Conservation (phyloP, 2,888 invertebrate genomes). For the Oconnorella tubifera region DNA sequence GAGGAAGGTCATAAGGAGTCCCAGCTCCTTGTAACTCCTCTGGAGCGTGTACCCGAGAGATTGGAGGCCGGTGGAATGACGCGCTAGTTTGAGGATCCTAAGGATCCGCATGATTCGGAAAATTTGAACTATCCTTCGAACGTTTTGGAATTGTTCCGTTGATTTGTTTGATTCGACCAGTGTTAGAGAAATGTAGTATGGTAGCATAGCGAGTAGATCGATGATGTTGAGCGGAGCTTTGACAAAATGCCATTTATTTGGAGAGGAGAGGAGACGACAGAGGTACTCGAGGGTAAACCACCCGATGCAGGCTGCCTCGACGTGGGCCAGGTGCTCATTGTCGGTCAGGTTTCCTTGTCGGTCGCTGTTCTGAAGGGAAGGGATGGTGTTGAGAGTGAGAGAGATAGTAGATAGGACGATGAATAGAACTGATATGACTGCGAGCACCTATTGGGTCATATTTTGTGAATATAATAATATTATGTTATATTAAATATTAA, state of each 20-base stretch:
- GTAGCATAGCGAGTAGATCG: slow-evolving; percentile 95
- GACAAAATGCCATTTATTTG: slow-evolving; percentile 99
- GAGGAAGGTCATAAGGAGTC: slow-evolving; percentile 96
- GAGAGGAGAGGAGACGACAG: slow-evolving; percentile 93
- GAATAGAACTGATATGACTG: slow-evolving; percentile 99
- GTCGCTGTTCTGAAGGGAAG: slow-evolving; percentile 86
- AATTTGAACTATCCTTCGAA: slow-evolving; percentile 94
- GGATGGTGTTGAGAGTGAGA: slow-evolving; percentile 97
- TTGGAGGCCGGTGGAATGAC: slow-evolving; percentile 94
- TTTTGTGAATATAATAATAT: too few species aligned
- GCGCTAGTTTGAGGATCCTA: slow-evolving; percentile 62
- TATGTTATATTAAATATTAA: too few species aligned
- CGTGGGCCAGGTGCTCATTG: slow-evolving; percentile 73
- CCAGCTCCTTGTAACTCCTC: slow-evolving; percentile 95
- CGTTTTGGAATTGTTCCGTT: slow-evolving; percentile 69
- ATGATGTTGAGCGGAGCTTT: slow-evolving; percentile 97
- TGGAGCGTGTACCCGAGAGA: slow-evolving; percentile 95
- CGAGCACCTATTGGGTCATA: too few species aligned
- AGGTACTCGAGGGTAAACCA: slow-evolving; percentile 99
- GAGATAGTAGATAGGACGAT: slow-evolving; percentile 99
- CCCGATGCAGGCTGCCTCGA: slow-evolving; percentile 97
- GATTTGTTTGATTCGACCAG: slow-evolving; percentile 90
- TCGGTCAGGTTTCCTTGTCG: slow-evolving; percentile 62
- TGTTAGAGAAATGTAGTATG: slow-evolving; percentile 95
- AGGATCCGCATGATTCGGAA: slow-evolving; percentile 73